Conservation (phyloP, 2,888 invertebrate genomes). For the Schrankia costaestrigalis region DNA sequence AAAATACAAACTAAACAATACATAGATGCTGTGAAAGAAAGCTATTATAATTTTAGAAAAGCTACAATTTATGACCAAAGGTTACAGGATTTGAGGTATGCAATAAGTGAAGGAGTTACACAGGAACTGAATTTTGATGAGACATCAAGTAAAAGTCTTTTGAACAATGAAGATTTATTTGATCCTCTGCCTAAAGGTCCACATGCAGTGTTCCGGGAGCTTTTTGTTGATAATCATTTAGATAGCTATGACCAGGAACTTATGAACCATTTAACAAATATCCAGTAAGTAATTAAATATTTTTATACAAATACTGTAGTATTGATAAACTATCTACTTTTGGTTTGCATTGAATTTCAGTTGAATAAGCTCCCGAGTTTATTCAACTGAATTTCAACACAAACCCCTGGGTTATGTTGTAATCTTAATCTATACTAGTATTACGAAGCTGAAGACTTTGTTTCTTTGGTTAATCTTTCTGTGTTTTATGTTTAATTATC, state of each 20-base stretch:
- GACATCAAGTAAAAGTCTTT: slow-evolving; percentile 9
- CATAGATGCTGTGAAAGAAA: slow-evolving; percentile 66
- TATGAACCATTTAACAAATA: slow-evolving; percentile 58
- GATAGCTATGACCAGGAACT: slow-evolving; percentile 70
- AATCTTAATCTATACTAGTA: too few species aligned
- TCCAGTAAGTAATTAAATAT: slow-evolving; percentile 59
- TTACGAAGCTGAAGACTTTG: too few species aligned
- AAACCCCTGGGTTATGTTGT: too few species aligned
- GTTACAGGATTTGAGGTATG: slow-evolving; percentile 68
- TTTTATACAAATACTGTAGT: too few species aligned
- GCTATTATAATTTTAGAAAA: slow-evolving; percentile 73
- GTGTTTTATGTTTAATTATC: too few species aligned
- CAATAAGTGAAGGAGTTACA: slow-evolving; percentile 71
- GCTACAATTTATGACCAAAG: slow-evolving; percentile 71
- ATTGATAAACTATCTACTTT: too few species aligned
- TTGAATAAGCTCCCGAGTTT: too few species aligned
- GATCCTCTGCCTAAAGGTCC: slow-evolving; percentile 54
- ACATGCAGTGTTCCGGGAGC: slow-evolving; percentile 68
- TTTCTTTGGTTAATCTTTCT: too few species aligned
- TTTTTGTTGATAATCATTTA: slow-evolving; percentile 65
- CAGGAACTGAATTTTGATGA: slow-evolving; percentile 60
- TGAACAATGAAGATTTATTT: slow-evolving; percentile 21
- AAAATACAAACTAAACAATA: slow-evolving; percentile 59
- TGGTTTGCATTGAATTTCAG: too few species aligned
- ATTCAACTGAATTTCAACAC: too few species aligned